A percentile compares a stretch with the other conserved stretches of the same genome.
phyloP scores from a whole-genome alignment of 2,113 vertebrate genomes.

The Galemys pyrenaicus region DNA sequence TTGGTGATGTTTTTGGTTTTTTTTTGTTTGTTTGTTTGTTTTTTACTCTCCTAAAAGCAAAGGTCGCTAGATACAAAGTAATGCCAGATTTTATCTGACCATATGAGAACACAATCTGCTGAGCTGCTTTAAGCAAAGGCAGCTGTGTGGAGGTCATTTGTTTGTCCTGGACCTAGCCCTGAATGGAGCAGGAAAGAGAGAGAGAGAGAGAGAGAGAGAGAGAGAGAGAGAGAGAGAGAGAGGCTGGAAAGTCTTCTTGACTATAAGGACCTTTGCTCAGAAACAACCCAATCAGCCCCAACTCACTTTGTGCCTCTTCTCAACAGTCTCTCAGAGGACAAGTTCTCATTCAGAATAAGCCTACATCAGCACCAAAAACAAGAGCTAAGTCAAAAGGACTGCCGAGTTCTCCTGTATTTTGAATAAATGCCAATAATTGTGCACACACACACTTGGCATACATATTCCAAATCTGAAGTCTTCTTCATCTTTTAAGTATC shows the following conservation, averaged over 20 bases:
- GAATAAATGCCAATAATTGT: neutral
- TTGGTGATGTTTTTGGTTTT: neutral
- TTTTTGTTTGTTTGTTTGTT: neutral
- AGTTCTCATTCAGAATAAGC: neutral
- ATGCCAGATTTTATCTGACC: slow-evolving; percentile 66
- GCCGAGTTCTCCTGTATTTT: neutral
- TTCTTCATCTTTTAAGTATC: slow-evolving; percentile 1
- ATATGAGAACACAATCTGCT: slow-evolving; percentile 34
- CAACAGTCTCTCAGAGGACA: neutral
- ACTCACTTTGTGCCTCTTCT: neutral
- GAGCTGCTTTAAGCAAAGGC: slow-evolving; percentile 53
- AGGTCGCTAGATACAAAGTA: slow-evolving; percentile 60
- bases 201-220: neutral
- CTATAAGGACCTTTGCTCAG: neutral
- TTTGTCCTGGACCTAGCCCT: slow-evolving; percentile 65
- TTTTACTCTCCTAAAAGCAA: slow-evolving; percentile 50
- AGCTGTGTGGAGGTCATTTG: slow-evolving; percentile 66
- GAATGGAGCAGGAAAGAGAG: neutral
- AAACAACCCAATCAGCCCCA: neutral
- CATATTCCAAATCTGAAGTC: neutral
- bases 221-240: neutral
- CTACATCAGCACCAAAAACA: neutral
- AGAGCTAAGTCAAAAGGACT: neutral
- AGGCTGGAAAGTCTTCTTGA: neutral
- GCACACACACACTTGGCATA: neutral